Conservation (phyloP, 2,797 vertebrate species). For the Aulostomus chinensis region DNA sequence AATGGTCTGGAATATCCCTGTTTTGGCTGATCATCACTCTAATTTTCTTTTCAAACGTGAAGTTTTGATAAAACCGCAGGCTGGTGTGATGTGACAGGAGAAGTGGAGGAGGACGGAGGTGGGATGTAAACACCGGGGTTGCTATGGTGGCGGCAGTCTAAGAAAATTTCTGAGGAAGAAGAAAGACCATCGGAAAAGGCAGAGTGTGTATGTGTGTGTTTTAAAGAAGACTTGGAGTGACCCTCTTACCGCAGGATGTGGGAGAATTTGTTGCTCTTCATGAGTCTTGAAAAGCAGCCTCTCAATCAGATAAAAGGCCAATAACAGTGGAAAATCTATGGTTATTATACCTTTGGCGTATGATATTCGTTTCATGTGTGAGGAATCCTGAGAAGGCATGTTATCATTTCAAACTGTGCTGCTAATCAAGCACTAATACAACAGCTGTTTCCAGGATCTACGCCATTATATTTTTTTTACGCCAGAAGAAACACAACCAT, state of each 20-base stretch:
- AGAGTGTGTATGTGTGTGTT: constrained; percentile 26
- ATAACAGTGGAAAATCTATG: constrained; percentile 48
- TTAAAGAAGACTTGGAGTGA: constrained; percentile 62
- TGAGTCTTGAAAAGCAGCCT: constrained; percentile 45
- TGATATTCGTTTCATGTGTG: background rate
- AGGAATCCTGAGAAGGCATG: constrained; percentile 10
- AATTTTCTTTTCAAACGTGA: constrained; percentile 67
- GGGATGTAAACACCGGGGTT: constrained; percentile 62
- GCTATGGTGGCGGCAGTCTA: constrained; percentile 48
- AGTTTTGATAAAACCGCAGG: constrained; percentile 73
- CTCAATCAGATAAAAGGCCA: constrained; percentile 49
- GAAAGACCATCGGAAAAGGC: constrained; percentile 21
- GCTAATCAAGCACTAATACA: constrained; percentile 24
- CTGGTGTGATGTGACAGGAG: constrained; percentile 48
- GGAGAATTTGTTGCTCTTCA: constrained; percentile 62
- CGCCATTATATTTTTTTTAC: constrained; percentile 34
- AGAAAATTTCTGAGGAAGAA: constrained; percentile 33
- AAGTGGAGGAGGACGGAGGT: constrained; percentile 13
- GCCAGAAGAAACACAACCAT: constrained; percentile 47
- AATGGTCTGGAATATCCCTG: constrained; percentile 68
- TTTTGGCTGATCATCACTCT: constrained; percentile 55
- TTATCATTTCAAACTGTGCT: constrained; percentile 1
- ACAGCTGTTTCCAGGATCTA: constrained; percentile 16
- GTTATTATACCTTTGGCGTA: constrained; percentile 4
- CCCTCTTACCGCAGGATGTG: constrained; percentile 79